Base-by-base conservation (phyloP, 2,888 invertebrate genomes). In the Drosophila borborema region DNA sequence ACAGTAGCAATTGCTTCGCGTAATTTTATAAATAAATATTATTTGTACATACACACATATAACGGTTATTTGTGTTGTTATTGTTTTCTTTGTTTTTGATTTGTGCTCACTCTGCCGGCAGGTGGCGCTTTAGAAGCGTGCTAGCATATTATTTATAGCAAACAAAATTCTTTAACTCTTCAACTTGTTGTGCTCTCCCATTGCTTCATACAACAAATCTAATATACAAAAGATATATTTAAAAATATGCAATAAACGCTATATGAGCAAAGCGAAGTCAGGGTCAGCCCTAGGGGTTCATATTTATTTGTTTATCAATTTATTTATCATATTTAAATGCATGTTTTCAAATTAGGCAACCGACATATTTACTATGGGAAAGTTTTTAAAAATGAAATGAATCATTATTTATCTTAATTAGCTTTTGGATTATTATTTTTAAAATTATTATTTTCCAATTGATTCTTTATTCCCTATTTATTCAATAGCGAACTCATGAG, bases 101-200 rank as follows among this genome's bases (percentile, higher is more conserved):
- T 80, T 82, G 63, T 67, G 46, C 31, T 31, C 28, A 38, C 56
- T 34, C 49, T 14, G 58, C 9, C 88, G 64, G 88, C 82, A 89
- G 75, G 86, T 75, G 88, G 82, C 58, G 64, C 58, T 64, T 28
- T 43, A 5, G 41, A 68, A 74, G 82, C 75, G 79, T 82, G 79
- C 82, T 67, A 20, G 46, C 2, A 40, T 31, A 45, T 64, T 62
- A 65, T 46, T 70, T 59, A 60, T 40, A 40, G 46, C 45, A 16
- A n/a, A 12, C 10, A 55, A 28, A 28, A 28, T n/a, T 18, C 41
- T 12, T n/a, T 0, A 55, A 40, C 28, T 55, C 12, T 41, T 55
- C 40, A 38, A 53, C 53, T 54, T 54, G 20, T 54, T 54, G 53
- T 5, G 20, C 53, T 20, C 53, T 54, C 16, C 14, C 14, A 20